Conservation (phyloP, 2,797 vertebrate species). For the Notamacropus eugenii region DNA sequence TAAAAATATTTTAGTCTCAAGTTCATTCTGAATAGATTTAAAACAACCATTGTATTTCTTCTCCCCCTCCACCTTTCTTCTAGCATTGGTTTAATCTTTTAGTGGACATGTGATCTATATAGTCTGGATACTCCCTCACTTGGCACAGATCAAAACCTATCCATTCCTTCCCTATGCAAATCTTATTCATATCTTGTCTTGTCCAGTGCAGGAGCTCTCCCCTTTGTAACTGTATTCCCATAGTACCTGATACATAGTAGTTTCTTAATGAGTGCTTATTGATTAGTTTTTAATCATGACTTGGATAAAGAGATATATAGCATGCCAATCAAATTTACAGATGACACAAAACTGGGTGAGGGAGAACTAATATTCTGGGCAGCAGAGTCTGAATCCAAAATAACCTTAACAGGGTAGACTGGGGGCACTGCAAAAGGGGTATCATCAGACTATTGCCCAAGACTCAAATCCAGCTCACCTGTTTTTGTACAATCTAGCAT, state of each 20-base stretch:
- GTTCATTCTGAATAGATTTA: not conserved
- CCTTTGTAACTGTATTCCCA: constrained; percentile 14
- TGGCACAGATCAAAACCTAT: constrained; percentile 7
- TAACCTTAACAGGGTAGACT: not conserved
- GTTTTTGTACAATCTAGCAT: not conserved
- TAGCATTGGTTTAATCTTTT: not conserved
- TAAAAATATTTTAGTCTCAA: not conserved
- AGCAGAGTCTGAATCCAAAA: not conserved
- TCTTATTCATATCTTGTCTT: constrained; percentile 30
- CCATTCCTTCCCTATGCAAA: not conserved
- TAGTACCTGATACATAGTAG: not conserved
- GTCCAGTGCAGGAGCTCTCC: not conserved
- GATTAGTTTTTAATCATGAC: not conserved
- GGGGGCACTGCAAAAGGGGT: too few relatives aligned
- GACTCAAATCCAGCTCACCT: not conserved
- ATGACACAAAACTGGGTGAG: not conserved
- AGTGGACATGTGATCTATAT: not conserved
- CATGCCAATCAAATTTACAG: not conserved
- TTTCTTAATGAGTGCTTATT: not conserved
- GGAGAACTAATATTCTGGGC: not conserved
- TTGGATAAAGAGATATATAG: not conserved
- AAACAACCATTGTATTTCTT: not conserved
- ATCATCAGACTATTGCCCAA: not conserved
- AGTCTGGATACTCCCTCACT: constrained; percentile 18
- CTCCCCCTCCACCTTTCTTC: not conserved